phyloP scores from a whole-genome alignment of 2,888 invertebrate species.

The Venustoraphidia nigricollis region DNA sequence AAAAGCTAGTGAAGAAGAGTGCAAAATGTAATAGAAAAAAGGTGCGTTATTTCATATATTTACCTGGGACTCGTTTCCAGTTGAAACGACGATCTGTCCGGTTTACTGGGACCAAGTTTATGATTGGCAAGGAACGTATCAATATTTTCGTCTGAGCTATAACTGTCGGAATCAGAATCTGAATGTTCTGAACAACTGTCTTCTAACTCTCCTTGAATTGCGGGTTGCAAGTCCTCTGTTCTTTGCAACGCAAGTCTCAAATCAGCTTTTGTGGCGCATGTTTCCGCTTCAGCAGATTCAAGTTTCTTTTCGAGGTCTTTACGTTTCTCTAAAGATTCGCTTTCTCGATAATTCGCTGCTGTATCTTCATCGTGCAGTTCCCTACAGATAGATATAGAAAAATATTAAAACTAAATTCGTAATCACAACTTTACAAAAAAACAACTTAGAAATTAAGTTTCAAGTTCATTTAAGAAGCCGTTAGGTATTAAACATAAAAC shows the following conservation, averaged over 20 bases:
- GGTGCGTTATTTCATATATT: neutral
- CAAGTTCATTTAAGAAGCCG: no score
- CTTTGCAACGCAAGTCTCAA: conserved; percentile 75
- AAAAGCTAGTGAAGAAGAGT: no score
- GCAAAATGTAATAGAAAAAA: no score
- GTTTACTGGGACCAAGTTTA: conserved; percentile 30
- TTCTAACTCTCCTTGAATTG: conserved; percentile 72
- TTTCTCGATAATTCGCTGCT: conserved; percentile 51
- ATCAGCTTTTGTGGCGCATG: conserved; percentile 59
- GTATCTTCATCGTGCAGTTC: conserved; percentile 70
- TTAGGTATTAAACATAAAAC: no score
- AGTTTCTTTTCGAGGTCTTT: conserved; percentile 63
- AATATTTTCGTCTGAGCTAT: conserved; percentile 49
- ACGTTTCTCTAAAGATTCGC: conserved; percentile 56
- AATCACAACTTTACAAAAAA: no score
- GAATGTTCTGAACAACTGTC: conserved; percentile 50
- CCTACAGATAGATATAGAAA: conserved; percentile 23
- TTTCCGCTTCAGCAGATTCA: conserved; percentile 54
- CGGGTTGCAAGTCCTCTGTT: conserved; percentile 82
- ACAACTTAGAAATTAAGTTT: no score
- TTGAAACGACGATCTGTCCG: conserved; percentile 25
- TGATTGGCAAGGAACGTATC: conserved; percentile 46
- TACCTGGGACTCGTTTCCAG: conserved; percentile 13
- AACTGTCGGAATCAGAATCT: conserved; percentile 49
- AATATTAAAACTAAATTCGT: no score